Conservation (phyloP, 2,113 vertebrate genomes). For the Jacana jacana region DNA sequence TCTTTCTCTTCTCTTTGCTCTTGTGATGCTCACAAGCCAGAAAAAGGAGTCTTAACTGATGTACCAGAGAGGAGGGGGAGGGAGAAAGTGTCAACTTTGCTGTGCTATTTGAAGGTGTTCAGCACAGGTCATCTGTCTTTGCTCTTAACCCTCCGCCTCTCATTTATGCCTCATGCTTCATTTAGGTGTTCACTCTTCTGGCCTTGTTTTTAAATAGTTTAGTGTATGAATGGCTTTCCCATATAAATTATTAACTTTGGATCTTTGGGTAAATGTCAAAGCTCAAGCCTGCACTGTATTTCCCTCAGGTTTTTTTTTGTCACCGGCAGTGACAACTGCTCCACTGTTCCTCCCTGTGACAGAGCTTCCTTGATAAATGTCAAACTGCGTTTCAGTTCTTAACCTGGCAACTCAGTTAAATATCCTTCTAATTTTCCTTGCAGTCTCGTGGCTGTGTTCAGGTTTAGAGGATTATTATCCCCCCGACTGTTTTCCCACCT, state of each 20-base stretch:
- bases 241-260: background rate
- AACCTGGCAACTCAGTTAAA: background rate
- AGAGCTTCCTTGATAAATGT: background rate
- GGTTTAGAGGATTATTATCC: background rate
- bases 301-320: background rate
- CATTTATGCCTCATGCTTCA: background rate
- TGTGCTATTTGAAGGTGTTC: background rate
- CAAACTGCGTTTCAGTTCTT: background rate
- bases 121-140: background rate
- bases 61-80: background rate
- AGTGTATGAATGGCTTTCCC: background rate
- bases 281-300: background rate
- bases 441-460: background rate
- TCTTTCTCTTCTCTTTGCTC: background rate
- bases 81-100: background rate
- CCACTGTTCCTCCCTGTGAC: background rate
- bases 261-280: background rate
- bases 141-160: background rate
- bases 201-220: background rate
- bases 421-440: background rate
- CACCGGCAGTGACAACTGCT: background rate
- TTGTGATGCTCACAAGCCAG: background rate
- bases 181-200: background rate
- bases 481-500: background rate
- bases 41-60: background rate